phyloP scores from a whole-genome alignment of 2,113 vertebrate species.

The Catharus fuscescens region DNA sequence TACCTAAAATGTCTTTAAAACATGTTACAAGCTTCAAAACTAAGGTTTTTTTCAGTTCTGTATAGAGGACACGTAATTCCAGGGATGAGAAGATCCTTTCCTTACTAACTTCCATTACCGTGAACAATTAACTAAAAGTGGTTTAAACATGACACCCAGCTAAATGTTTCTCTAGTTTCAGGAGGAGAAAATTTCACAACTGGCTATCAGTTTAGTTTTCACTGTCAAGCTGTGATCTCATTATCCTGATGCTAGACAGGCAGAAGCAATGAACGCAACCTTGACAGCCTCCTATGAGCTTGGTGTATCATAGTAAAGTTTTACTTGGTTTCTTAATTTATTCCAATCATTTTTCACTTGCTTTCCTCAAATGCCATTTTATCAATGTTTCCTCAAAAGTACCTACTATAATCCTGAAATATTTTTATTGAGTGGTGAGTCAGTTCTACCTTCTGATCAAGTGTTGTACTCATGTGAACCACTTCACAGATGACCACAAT shows the following conservation, averaged over 20 bases:
- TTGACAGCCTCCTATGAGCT: neutral
- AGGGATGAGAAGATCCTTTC: neutral
- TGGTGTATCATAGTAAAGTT: neutral
- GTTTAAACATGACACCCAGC: neutral
- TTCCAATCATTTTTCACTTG: neutral
- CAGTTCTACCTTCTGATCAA: neutral
- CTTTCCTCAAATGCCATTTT: neutral
- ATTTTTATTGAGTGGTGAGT: neutral
- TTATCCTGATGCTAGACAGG: neutral
- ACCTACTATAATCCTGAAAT: neutral
- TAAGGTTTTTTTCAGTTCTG: neutral
- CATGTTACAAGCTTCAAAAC: neutral
- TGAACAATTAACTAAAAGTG: neutral
- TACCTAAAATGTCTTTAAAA: neutral
- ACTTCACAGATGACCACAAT: neutral
- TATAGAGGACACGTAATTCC: neutral
- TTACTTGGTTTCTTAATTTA: neutral
- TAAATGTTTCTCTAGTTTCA: neutral
- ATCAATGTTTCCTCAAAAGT: neutral
- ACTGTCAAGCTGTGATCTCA: neutral
- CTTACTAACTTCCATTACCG: neutral
- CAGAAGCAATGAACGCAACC: neutral
- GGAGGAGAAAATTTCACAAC: neutral
- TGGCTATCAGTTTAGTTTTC: neutral
- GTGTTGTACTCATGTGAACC: neutral